Evolutionary conservation across 2,113 vertebrate species (phyloP).

Genomic region (Macquaria australasica): DNA sequence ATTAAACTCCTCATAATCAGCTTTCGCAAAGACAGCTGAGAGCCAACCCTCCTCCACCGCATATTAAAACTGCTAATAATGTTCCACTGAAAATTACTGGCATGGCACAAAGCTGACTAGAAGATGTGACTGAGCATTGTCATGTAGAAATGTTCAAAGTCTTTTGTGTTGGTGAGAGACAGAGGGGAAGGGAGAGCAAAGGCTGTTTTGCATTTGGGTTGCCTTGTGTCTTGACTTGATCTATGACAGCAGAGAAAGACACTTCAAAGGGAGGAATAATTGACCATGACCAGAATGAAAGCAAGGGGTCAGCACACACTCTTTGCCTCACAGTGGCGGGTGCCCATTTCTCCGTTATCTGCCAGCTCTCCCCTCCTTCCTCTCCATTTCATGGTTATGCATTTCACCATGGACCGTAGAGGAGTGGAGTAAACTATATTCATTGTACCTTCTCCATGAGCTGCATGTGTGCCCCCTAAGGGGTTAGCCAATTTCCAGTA

Average conservation of each 20-base stretch:
- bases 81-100: constrained; percentile 44
- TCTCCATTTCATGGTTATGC: constrained; percentile 28
- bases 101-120: background rate
- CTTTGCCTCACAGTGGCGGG: constrained; percentile 26
- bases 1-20: constrained; percentile 75
- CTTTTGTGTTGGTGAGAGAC: constrained; percentile 9
- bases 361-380: constrained; percentile 6
- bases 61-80: constrained; percentile 60
- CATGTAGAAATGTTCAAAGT: background rate
- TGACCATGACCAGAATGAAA: constrained; percentile 63
- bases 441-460: background rate
- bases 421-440: constrained; percentile 18
- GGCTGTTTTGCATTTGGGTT: constrained; percentile 52
- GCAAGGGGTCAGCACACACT: constrained; percentile 60
- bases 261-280: constrained; percentile 75
- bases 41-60: constrained; percentile 45
- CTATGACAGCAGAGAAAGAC: constrained; percentile 50
- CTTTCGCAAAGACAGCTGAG: constrained; percentile 70
- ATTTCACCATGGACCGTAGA: constrained; percentile 36
- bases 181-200: background rate
- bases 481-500: background rate
- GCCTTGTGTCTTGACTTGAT: constrained; percentile 55
- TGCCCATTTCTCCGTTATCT: constrained; percentile 32
- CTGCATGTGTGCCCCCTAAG: background rate
- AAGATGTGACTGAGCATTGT: constrained; percentile 8